Base-by-base conservation (phyloP, 2,113 vertebrate genomes). In the Phocoena phocoena region DNA sequence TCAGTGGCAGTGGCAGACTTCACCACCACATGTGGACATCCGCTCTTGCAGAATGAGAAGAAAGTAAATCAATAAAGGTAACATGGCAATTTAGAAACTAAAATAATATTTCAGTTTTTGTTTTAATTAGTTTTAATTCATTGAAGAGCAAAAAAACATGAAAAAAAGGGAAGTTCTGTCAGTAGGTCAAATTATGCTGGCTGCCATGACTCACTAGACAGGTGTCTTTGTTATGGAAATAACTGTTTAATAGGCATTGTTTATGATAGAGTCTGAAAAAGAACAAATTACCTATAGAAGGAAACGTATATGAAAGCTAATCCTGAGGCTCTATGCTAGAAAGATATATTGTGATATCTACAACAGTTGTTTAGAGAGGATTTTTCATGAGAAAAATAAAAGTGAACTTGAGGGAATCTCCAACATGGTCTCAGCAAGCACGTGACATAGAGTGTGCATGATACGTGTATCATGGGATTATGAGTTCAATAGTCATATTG, bases 371-470 rank as follows among this genome's bases (percentile, higher is more conserved):
- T 83, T 81, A 80, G 71, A 88, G 65, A 73, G 23, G 55, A 67
- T 53, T 38, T 93, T 87, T 71, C 12, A 74, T 71, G 38, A 91
- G 67, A 60, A 96, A 90, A 74, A 62, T n/a, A 83, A 87, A 87
- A 77, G 28, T 33, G 92, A 86, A 82, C 38, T 38, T 79, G 50
- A 82, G 0, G 1, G 44, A 79, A 79, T 53, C 28, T 73, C 28
- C 38, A 91, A 88, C 26, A 81, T 9, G 2, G 41, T 73, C 60
- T 44, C 36, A 21, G 17, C 47, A 89, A 50, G 44, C 38, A 26
- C 71, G 21, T 73, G 26, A 60, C 8, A 11, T 28, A 81, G 28
- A 94, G 15, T 7, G 11, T 5, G 13, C 14, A 9, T 25, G 58
- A 53, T 80, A 13, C 14, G 9, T 38, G 26, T n/a, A 23, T 25